Evolutionary conservation across 2,113 vertebrate genomes (phyloP).

Genomic region (Paramisgurnus dabryanus): DNA sequence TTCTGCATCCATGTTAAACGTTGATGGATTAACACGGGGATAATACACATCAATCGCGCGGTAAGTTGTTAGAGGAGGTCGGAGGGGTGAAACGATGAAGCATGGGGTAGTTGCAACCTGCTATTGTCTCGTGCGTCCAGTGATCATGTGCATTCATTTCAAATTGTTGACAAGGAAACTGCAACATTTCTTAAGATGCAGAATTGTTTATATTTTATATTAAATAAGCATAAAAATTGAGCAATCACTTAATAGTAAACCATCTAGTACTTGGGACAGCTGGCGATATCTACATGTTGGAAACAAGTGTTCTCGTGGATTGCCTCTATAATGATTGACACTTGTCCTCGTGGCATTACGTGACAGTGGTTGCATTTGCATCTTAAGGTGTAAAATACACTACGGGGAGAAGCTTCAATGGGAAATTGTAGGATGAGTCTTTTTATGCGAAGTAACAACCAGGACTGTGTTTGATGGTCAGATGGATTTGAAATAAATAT

Average conservation of each 20-base stretch:
- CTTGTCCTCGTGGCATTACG: conserved; percentile 34
- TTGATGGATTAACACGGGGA: conserved; percentile 69
- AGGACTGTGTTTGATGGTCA: neutral
- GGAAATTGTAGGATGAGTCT: neutral
- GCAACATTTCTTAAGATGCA: too few species aligned
- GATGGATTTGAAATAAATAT: neutral
- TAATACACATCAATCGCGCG: conserved; percentile 57
- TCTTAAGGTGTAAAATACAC: neutral
- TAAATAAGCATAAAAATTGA: neutral
- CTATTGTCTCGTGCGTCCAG: conserved; percentile 54
- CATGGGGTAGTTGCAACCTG: conserved; percentile 48
- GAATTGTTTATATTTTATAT: neutral
- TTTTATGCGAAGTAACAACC: neutral
- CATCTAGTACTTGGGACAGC: neutral
- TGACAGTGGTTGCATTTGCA: neutral
- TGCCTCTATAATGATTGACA: conserved; percentile 23
- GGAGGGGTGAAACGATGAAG: conserved; percentile 38
- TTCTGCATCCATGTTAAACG: conserved; percentile 5
- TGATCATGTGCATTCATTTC: conserved; percentile 14
- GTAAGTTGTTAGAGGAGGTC: conserved; percentile 65
- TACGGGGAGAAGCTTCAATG: neutral
- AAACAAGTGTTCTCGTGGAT: conserved; percentile 38
- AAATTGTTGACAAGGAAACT: conserved; percentile 17
- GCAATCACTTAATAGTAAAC: neutral
- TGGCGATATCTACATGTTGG: conserved; percentile 27